Percentiles rank a stretch among this genome's conserved stretches.
phyloP scores from a whole-genome alignment of 2,888 invertebrate species.

The Dyspetes luteomarginatus region DNA sequence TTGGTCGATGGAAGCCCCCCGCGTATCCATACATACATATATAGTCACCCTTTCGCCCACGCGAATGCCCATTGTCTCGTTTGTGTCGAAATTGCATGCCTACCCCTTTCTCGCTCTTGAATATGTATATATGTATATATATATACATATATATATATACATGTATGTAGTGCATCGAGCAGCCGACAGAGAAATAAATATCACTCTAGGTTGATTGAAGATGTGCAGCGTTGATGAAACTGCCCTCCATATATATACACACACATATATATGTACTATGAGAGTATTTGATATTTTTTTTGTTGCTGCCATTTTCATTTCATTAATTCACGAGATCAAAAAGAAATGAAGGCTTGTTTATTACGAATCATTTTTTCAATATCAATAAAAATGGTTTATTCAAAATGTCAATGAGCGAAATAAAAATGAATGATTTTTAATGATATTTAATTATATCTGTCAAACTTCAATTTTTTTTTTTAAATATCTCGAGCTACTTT shows the following conservation, averaged over 20 bases:
- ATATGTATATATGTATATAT: not conserved
- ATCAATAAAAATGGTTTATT: no score
- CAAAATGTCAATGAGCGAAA: no score
- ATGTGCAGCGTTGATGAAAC: slow-evolving; percentile 33
- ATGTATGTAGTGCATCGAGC: slow-evolving; percentile 71
- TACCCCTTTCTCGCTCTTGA: slow-evolving; percentile 62
- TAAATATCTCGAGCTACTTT: no score
- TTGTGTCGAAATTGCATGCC: slow-evolving; percentile 78
- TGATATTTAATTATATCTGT: no score
- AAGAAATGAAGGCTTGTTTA: no score
- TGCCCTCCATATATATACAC: no score
- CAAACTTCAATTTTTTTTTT: no score
- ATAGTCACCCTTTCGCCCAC: slow-evolving; percentile 62
- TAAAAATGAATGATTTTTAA: no score
- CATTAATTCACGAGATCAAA: no score
- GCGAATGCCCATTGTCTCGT: slow-evolving; percentile 75
- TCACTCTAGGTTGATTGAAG: slow-evolving; percentile 78
- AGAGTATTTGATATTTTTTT: not conserved
- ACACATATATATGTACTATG: not conserved
- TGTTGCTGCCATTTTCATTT: no score
- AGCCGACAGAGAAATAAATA: slow-evolving; percentile 76
- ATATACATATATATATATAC: not conserved
- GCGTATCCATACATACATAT: slow-evolving; percentile 9
- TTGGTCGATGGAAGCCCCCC: slow-evolving; percentile 67
- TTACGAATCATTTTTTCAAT: no score